Evolutionary conservation across 2,797 vertebrate species (phyloP), one percentile per base, ranked within the genome.

Genomic region (Crenuchus spilurus): DNA sequence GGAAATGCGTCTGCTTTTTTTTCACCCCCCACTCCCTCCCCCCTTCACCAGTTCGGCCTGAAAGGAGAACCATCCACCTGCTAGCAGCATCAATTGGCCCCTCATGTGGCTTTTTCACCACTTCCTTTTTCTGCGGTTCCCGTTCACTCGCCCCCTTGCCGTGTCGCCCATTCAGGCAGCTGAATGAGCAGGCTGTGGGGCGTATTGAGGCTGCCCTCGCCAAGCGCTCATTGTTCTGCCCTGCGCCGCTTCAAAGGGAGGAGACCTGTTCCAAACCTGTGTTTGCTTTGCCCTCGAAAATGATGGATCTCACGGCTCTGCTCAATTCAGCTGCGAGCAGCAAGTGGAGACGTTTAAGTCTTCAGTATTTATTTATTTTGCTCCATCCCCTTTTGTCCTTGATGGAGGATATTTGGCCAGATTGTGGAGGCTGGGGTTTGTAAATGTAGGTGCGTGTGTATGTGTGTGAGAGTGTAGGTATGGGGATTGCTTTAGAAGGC

Each of bases 11-110:
- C 44, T 65, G 42, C 39, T 65, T 72, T 65, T 66, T 54, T 67
- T 10, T 48, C 48, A 3, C 37, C 22, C 46, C 30, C 61, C 70
- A 48, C 26, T 48, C 22, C 66, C 72, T 65, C 61, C 69, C 68
- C 51, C 70, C 69, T n/a, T 80, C 72, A 24, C 77, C 72, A 72
- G 75, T 78, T 74, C 54, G 73, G 62, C 75, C 80, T 84, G 80
- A 70, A 61, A 82, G 65, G 63, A 73, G 49, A 78, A 46, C 62
- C 73, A 81, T 84, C 83, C 83, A 83, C 83, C 81, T 84, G 83
- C 82, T 79, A 82, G 78, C 75, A 76, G 80, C 70, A 78, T 82
- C 83, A 83, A 83, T 83, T 83, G 81, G 83, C 77, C 75, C 79
- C 81, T 81, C 81, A 52, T 78, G 79, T 80, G 79, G 79, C 79